Base-by-base conservation (phyloP, 2,888 invertebrate species). In the Cylloceria caligata region DNA sequence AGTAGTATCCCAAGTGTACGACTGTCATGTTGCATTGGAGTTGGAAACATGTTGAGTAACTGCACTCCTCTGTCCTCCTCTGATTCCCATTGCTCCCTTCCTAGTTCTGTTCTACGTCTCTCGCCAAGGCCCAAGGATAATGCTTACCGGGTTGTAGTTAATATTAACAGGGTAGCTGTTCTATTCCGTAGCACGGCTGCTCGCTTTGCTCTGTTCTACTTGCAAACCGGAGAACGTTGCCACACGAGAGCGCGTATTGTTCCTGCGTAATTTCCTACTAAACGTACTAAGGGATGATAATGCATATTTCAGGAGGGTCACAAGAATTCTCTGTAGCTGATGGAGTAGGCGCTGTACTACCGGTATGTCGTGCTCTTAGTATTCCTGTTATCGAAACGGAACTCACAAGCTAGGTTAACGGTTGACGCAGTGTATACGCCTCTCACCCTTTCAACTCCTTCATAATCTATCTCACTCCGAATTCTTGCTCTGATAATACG, bases 241-340 rank as follows among this genome's bases (percentile, higher is more conserved):
- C 13, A 71, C 77, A 68, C 68, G 73, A 76, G 76, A 78, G 87
- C 86, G 86, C 88, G 88, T 90, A 90, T 88, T 90, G 88, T 89
- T 89, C 87, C 88, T 90, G 88, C 88, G 86, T 91, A 91, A 91
- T 91, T 90, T 88, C 87, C 88, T 86, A 87, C 87, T 88, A 89
- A 90, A 90, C 86, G 88, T 87, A 88, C 87, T 86, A 87, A 88
- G 87, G 87, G 86, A 88, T 89, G 86, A 83, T 86, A 86, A 90
- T 91, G 88, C 89, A 91, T 91, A 91, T 90, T 91, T 90, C 88
- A 90, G 80, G 77, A 47, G 47, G 62, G 36, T 72, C 45, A 67
- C 21, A 71, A 76, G 77, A 78, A 78, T 74, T 74, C 76, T 79
- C 49, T 21, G 30, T 45, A 42, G 64, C 64, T 64, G 64, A 64